Conservation (phyloP, 2,113 vertebrate genomes). For the Rhinoptilus africanus region DNA sequence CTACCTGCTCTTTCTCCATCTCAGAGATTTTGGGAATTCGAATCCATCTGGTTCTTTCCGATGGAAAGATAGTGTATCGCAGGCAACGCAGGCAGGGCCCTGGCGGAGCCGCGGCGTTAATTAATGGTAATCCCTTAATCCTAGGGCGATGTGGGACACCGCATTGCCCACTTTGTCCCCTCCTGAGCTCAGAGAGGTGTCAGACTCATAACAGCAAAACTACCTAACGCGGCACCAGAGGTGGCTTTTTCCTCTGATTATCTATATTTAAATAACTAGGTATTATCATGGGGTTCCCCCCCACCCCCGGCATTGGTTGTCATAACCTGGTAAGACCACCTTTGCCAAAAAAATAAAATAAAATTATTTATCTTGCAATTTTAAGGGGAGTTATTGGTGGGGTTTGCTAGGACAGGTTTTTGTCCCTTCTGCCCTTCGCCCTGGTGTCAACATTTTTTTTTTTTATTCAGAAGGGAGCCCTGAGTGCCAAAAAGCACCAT, state of each 20-base stretch:
- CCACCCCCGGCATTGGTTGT: background rate
- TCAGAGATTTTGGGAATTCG: background rate
- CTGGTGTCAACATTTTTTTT: background rate
- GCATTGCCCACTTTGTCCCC: constrained; percentile 3
- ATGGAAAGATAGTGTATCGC: constrained; percentile 82
- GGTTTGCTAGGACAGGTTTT: background rate
- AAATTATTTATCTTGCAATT: background rate
- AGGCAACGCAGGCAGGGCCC: constrained; percentile 81
- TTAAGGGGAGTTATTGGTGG: background rate
- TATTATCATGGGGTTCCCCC: background rate
- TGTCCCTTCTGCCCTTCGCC: background rate
- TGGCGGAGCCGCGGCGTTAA: constrained; percentile 77
- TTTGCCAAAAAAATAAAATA: background rate
- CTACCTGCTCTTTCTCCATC: background rate
- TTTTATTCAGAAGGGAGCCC: background rate
- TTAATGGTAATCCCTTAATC: constrained; percentile 94
- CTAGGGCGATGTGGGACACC: constrained; percentile 73
- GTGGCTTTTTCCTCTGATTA: background rate
- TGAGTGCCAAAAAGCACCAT: background rate
- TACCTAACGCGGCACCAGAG: background rate
- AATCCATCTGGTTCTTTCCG: background rate
- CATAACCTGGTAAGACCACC: background rate
- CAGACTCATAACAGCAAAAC: background rate
- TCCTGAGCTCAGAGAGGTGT: background rate
- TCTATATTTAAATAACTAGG: background rate